Evolutionary conservation across 2,797 vertebrate species (phyloP), one percentile per base, ranked within the genome.

Genomic region (Paratrypauchen microcephalus): DNA sequence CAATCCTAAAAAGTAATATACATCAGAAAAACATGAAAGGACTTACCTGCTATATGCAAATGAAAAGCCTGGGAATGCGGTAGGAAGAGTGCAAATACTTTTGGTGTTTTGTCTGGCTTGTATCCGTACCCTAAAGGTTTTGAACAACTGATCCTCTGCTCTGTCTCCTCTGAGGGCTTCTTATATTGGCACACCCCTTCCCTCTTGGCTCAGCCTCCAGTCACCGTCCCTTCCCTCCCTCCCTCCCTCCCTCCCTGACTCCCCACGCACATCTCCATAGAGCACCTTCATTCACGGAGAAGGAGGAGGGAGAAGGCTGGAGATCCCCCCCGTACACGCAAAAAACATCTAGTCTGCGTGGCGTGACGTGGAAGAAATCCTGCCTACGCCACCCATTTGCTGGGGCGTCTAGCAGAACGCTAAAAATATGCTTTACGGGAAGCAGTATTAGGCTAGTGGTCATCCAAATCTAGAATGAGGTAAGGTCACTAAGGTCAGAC

Each of bases 141-240:
- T 88, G 82, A 87, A 89, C 89, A 88, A 92, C 87, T 94, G 89
- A 88, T 74, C 26, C 32, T 36, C 32, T 9, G 85, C 87, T 36
- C 82, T 84, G 82, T 84, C 88, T 91, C 88, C 89, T 88, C 88
- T 87, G 89, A 91, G 89, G 62, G 89, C 90, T 92, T 85, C 89
- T 94, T 94, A 93, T 94, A 94, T 82, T 65, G 88, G 90, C 92
- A 91, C 91, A 89, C 91, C 91, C 89, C 92, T 92, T 92, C 86
- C 88, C 88, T 88, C 87, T 82, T 77, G 85, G 85, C 90, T 92
- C 86, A 82, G 69, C 84, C 83, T 78, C 80, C 70, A 72, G 52
- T 67, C 15, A 52, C 81, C 47, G 78, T 71, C 66, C 64, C 59
- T 47, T n/a, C 24, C 28, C 41, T 16, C 24, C 24, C 24, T n/a